A percentile compares a stretch with the other conserved stretches of the same genome.
These are phyloP conservation scores for Bombylius major DNA, from an alignment of 2,888 invertebrate species.

Conservation along the genomic window DNA sequence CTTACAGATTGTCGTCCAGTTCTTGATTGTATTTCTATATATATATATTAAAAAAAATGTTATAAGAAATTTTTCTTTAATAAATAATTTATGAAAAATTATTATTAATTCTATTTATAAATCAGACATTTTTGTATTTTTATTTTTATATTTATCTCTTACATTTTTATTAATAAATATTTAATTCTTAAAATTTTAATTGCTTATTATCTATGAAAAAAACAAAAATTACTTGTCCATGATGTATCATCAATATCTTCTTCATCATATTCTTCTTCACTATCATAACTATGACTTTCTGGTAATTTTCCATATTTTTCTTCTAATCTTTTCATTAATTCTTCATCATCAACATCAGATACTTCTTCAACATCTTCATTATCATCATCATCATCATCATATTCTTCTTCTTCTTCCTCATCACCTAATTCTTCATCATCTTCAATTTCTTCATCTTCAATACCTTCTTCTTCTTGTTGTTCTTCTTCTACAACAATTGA, in stretches of 20 bases:
- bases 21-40: slow-evolving; percentile 30
- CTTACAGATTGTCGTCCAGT: slow-evolving; percentile 2
- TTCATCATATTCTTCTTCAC: slow-evolving; percentile 41
- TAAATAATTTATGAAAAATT: too few species aligned
- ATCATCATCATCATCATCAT: slow-evolving; percentile 36
- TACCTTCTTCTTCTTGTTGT: not conserved
- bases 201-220: too few species aligned
- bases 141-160: not conserved
- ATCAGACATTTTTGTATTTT: not conserved
- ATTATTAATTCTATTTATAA: not conserved
- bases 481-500: slow-evolving; percentile 24
- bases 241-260: slow-evolving; percentile 33
- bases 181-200: too few species aligned
- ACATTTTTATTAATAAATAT: not conserved
- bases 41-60: too few species aligned
- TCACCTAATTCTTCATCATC: slow-evolving; percentile 22
- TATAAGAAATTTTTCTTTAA: too few species aligned
- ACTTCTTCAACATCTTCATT: slow-evolving; percentile 42
- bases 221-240: slow-evolving; percentile 34
- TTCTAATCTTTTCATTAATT: slow-evolving; percentile 54
- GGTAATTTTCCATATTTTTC: slow-evolving; percentile 60
- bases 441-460: slow-evolving; percentile 16
- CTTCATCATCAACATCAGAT: slow-evolving; percentile 56
- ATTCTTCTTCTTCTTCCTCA: slow-evolving; percentile 28
- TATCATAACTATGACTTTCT: slow-evolving; percentile 34